Evolutionary conservation across 2,797 vertebrate species (phyloP), one percentile per base, ranked within the genome.

Genomic region (Enteromius unitaeniatus): DNA sequence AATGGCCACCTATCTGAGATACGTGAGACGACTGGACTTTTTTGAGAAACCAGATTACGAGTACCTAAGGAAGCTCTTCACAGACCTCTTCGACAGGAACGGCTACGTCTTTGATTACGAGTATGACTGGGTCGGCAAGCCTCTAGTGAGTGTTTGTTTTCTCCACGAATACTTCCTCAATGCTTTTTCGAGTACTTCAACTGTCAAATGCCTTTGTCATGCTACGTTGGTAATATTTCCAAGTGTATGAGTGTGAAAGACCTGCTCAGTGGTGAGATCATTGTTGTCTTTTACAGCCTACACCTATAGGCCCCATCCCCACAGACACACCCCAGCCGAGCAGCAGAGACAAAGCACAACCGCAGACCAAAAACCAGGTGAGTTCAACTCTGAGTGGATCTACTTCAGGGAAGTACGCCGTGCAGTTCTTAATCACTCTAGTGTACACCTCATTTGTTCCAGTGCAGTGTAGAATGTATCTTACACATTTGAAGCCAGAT

Each of bases 81-180:
- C 97, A 0, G 97, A 98, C 92, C 93, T 99, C 82, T 97, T 99
- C 0, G 97, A 99, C 93, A 95, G 96, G 88, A 98, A 97, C 0
- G 95, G 96, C 91, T 98, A 96, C 0, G 95, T 98, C 90, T 99
- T 99, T 65, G 97, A 99, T 93, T 99, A 99, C 0, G 97, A 99
- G 91, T 99, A 99, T 0, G 97, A 99, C 94, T 99, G 98, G 98
- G 97, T 98, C n/a, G 97, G 98, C 90, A 99, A 99, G 87, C 96
- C 97, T n/a, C 94, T 99, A 84, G 98, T 99, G 93, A 94, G 97
- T 93, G 45, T 81, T 76, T 73, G 64, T 88, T 79, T 55, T 68
- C 37, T 11, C 4, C 15, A 74, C 42, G 2, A 26, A 67, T 10
- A 80, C 72, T 83, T 85, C 81, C 81, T 81, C 37, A 76, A 11